Evolutionary conservation across 1,140 invertebrate genomes (phyloP).

Genomic region (Campoletis sonorensis): DNA sequence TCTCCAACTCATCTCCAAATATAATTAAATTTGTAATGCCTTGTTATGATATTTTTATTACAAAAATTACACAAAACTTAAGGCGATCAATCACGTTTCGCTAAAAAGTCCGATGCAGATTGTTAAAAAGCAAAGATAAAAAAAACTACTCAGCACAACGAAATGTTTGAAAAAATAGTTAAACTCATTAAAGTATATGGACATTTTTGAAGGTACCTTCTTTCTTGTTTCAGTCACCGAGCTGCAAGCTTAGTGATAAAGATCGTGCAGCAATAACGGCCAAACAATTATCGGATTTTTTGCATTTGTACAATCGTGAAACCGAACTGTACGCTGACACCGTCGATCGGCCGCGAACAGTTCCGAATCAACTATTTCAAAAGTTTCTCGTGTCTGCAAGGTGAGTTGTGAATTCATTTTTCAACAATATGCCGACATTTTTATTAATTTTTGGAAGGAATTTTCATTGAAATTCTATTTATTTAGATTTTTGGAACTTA

Average conservation of each 20-base stretch:
- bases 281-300: slow-evolving; percentile 94
- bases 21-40: too few relatives aligned
- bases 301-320: slow-evolving; percentile 92
- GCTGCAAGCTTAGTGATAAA: slow-evolving; percentile 87
- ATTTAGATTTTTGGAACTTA: too few relatives aligned
- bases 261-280: slow-evolving; percentile 91
- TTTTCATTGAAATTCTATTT: too few relatives aligned
- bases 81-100: too few relatives aligned
- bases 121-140: too few relatives aligned
- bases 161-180: too few relatives aligned
- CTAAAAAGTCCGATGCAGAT: too few relatives aligned
- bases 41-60: too few relatives aligned
- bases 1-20: slow-evolving; percentile 1
- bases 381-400: slow-evolving; percentile 78
- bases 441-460: too few relatives aligned
- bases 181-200: slow-evolving; percentile 12
- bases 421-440: too few relatives aligned
- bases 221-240: slow-evolving; percentile 79
- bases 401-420: slow-evolving; percentile 54
- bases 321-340: slow-evolving; percentile 86
- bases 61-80: too few relatives aligned
- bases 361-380: slow-evolving; percentile 79
- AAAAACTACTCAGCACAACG: too few relatives aligned
- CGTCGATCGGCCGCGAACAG: slow-evolving; percentile 79
- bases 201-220: not conserved